phyloP scores from a whole-genome alignment of 35 echinoderm and acorn worm genomes.

The Antedon bifida region DNA sequence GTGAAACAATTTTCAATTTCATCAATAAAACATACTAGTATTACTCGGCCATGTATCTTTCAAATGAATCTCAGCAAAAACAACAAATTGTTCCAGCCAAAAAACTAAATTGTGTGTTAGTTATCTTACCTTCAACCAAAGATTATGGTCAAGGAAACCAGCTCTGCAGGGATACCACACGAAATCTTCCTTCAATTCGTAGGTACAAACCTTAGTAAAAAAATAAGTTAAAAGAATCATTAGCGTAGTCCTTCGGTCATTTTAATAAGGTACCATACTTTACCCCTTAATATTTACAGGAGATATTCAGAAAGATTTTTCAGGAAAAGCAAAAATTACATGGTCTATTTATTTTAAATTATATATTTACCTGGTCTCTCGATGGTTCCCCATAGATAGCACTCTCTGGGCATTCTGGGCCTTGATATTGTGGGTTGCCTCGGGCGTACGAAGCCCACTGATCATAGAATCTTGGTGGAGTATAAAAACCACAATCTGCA shows the following conservation, averaged over 20 bases:
- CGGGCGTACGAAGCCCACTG: conserved; percentile 66
- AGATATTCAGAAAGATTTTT: too few species aligned
- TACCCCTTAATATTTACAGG: too few species aligned
- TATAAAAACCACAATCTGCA: conserved; percentile 62
- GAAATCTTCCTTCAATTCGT: not conserved
- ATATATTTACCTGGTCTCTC: not conserved
- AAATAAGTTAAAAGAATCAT: not conserved
- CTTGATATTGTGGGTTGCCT: conserved; percentile 38
- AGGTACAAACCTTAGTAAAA: not conserved
- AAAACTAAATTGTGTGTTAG: too few species aligned
- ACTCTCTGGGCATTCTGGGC: conserved; percentile 16
- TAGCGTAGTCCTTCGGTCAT: too few species aligned
- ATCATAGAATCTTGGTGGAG: conserved; percentile 46
- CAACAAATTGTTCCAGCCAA: too few species aligned
- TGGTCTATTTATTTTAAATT: too few species aligned
- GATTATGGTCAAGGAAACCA: not conserved
- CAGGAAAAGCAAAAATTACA: too few species aligned
- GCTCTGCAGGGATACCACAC: not conserved
- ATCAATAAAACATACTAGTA: not conserved
- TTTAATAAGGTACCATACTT: too few species aligned
- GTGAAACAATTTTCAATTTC: not conserved
- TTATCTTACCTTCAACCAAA: not conserved
- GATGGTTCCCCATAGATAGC: conserved; percentile 23
- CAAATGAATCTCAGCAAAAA: too few species aligned
- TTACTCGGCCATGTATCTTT: conserved; percentile 5